phyloP scores from a whole-genome alignment of 2,113 vertebrate species.

The Sorex araneus region DNA sequence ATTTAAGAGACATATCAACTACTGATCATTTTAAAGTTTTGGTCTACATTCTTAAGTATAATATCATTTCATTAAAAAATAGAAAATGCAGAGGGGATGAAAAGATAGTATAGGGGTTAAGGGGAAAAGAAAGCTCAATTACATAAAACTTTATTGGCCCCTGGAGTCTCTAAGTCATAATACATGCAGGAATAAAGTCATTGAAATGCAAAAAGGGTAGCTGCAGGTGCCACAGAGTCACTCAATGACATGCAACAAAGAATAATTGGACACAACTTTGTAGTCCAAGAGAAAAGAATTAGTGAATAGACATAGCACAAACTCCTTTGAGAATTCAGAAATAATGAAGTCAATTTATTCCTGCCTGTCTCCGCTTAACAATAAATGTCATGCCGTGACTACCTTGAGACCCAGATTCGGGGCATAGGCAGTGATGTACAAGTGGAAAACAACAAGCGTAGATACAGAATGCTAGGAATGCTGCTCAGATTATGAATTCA shows the following conservation, averaged over 20 bases:
- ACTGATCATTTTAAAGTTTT: not conserved
- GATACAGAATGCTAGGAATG: not conserved
- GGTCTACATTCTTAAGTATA: too few species aligned
- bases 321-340: constrained; percentile 50
- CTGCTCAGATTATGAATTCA: constrained; percentile 48
- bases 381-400: constrained; percentile 37
- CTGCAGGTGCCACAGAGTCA: not conserved
- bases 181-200: constrained; percentile 45
- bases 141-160: not conserved
- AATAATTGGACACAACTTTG: constrained; percentile 54
- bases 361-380: constrained; percentile 53
- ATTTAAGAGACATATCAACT: constrained; percentile 28
- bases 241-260: constrained; percentile 35
- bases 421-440: not conserved
- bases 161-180: not conserved
- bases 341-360: constrained; percentile 72
- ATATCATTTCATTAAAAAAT: constrained; percentile 48
- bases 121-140: constrained; percentile 4
- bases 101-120: not conserved
- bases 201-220: constrained; percentile 35
- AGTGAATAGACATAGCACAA: constrained; percentile 50
- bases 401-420: constrained; percentile 27
- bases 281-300: constrained; percentile 32
- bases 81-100: not conserved
- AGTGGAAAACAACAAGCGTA: constrained; percentile 12